Conservation (phyloP, 2,113 vertebrate genomes). For the Anser cygnoides region DNA sequence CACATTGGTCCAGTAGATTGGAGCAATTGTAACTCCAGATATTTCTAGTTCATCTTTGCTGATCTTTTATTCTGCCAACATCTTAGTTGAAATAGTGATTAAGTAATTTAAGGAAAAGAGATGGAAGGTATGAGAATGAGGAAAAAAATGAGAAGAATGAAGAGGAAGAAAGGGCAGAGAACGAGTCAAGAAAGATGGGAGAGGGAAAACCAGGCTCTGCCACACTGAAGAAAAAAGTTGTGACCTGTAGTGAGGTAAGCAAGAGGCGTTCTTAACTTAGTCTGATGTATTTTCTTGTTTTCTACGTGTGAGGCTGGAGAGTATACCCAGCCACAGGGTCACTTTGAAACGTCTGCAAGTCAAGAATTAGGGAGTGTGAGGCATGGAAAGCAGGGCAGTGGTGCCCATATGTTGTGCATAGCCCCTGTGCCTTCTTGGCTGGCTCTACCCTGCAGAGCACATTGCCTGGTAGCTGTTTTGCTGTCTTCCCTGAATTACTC, state of each 20-base stretch:
- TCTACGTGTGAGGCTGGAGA: background rate
- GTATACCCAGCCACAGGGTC: background rate
- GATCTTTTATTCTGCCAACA: background rate
- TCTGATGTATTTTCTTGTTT: background rate
- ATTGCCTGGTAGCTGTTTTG: background rate
- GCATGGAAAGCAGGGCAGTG: background rate
- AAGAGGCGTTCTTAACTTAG: background rate
- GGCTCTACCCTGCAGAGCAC: background rate
- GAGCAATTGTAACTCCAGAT: background rate
- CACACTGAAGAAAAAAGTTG: background rate
- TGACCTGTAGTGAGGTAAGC: background rate
- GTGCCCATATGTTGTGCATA: background rate
- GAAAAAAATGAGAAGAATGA: background rate
- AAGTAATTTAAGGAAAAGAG: background rate
- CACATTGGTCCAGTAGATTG: background rate
- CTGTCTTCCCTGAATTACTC: background rate
- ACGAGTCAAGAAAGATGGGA: background rate
- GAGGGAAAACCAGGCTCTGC: background rate
- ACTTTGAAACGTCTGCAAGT: background rate
- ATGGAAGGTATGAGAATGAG: background rate
- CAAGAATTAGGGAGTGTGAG: background rate
- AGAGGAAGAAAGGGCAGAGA: background rate
- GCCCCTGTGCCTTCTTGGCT: background rate
- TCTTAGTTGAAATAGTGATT: background rate
- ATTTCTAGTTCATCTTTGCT: background rate